phyloP scores from a whole-genome alignment of 37 sponge, comb jelly and placozoan genomes.

The Hormiphora californensis region DNA sequence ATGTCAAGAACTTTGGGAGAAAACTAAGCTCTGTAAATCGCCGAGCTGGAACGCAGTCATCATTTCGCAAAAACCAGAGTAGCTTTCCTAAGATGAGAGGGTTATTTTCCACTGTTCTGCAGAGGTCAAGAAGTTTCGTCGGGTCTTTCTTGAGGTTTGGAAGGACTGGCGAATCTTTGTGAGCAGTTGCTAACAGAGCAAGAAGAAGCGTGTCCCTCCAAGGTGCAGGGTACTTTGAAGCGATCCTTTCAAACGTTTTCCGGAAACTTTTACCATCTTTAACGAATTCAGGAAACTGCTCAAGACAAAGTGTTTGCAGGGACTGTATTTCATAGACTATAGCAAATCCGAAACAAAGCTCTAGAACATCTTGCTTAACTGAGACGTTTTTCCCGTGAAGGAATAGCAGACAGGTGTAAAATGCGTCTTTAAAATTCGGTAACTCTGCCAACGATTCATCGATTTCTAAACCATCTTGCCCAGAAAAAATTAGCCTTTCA shows the following conservation, averaged over 20 bases:
- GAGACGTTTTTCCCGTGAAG: background rate
- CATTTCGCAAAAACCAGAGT: too few relatives aligned
- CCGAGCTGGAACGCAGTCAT: too few relatives aligned
- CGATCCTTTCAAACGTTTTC: background rate
- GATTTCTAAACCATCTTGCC: too few relatives aligned
- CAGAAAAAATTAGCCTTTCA: too few relatives aligned
- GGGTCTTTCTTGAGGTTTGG: background rate
- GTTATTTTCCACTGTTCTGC: too few relatives aligned
- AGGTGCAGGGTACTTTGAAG: too few relatives aligned
- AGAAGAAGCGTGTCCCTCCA: too few relatives aligned
- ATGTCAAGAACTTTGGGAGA: too few relatives aligned
- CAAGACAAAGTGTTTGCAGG: background rate
- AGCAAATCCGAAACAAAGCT: background rate
- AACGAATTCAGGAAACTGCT: background rate
- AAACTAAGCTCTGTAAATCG: too few relatives aligned
- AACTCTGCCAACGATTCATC: too few relatives aligned
- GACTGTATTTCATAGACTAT: background rate
- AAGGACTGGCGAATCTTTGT: background rate
- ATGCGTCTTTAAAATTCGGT: background rate
- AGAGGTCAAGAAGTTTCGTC: too few relatives aligned
- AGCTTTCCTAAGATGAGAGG: too few relatives aligned
- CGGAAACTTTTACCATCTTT: background rate
- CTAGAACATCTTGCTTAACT: background rate
- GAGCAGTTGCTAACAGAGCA: background rate
- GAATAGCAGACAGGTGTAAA: background rate